These are phyloP conservation scores for Dryocosmus kuriphilus DNA, from an alignment of 2,888 invertebrate species.

Conservation along the genomic window DNA sequence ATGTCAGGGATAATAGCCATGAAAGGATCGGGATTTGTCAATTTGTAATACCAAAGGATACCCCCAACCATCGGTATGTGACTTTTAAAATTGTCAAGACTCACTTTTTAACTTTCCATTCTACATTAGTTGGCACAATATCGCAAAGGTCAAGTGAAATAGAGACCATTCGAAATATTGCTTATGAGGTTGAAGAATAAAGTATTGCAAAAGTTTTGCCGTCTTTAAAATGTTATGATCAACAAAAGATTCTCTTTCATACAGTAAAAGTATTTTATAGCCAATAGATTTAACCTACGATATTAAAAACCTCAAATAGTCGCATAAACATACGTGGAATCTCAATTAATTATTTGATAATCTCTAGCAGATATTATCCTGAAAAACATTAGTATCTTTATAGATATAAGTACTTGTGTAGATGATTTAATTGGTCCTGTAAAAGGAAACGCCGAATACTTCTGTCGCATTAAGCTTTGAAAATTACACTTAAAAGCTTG, in stretches of 20 bases:
- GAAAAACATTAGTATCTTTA: slow-evolving; percentile 1
- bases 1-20: slow-evolving; percentile 64
- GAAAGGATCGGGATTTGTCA: slow-evolving; percentile 48
- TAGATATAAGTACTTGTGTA: not conserved
- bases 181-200: not conserved
- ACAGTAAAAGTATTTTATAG: not conserved
- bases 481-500: slow-evolving; percentile 14
- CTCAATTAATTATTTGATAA: slow-evolving; percentile 8
- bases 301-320: not conserved
- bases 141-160: not conserved
- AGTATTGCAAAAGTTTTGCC: not conserved
- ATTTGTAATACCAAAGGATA: slow-evolving; percentile 24
- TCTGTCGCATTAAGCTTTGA: not conserved
- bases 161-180: not conserved
- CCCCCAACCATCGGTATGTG: not conserved
- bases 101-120: not conserved
- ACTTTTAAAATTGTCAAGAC: not conserved
- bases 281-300: not conserved
- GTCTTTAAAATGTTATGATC: not conserved
- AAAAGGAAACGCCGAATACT: not conserved
- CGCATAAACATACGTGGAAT: not conserved
- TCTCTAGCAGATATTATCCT: not conserved
- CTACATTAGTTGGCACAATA: not conserved
- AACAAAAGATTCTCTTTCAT: not conserved
- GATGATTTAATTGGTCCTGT: slow-evolving; percentile 18